Evolutionary conservation across 2,113 vertebrate genomes (phyloP).

Genomic region (Plecotus auritus): DNA sequence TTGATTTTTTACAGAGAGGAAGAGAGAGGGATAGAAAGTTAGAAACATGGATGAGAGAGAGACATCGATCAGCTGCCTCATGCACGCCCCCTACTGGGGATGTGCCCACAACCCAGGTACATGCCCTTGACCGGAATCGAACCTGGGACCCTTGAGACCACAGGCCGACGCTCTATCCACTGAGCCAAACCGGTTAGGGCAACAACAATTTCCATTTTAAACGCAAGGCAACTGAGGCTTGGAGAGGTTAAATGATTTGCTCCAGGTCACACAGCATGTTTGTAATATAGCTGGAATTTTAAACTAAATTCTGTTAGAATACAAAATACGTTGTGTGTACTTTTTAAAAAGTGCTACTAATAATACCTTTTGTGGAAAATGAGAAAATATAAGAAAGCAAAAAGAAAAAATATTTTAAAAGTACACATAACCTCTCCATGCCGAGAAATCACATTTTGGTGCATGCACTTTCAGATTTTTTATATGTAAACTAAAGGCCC

Average conservation of each 20-base stretch:
- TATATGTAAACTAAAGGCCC: background rate
- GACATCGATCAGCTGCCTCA: too few species aligned
- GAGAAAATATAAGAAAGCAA: background rate
- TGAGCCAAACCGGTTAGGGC: too few species aligned
- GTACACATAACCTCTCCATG: background rate
- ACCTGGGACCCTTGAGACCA: too few species aligned
- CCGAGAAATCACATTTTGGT: background rate
- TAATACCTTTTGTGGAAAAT: background rate
- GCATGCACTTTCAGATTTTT: background rate
- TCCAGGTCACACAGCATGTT: background rate
- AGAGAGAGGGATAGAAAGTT: too few species aligned
- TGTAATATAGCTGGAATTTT: background rate
- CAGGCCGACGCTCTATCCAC: too few species aligned
- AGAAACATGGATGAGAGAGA: too few species aligned
- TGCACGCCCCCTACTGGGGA: too few species aligned
- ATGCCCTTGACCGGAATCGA: too few species aligned
- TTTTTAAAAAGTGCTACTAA: background rate
- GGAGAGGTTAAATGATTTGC: background rate
- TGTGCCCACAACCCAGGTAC: too few species aligned
- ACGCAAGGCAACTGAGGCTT: conserved; percentile 16
- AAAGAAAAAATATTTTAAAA: background rate
- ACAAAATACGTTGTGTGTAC: background rate
- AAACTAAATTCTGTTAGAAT: conserved; percentile 17
- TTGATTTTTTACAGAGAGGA: too few species aligned
- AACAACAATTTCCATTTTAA: conserved; percentile 48